Percentiles rank a stretch among this genome's conserved stretches.
These are phyloP conservation scores for Drosophila pandora DNA, from an alignment of 1,140 invertebrate genomes.

Conservation along the genomic window DNA sequence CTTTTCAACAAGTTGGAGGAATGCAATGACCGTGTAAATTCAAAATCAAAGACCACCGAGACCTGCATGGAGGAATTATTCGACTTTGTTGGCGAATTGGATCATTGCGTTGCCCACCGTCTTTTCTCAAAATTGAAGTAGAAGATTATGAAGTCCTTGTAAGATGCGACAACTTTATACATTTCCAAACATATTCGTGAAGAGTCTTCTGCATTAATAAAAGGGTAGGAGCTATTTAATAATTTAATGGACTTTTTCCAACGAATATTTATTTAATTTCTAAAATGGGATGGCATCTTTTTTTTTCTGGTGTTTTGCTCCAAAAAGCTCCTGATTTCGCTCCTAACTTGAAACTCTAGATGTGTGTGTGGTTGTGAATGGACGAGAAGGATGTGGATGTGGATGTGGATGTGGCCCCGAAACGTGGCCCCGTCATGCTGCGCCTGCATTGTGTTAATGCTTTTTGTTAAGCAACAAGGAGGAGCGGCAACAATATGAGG, in stretches of 20 bases:
- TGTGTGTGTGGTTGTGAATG: conserved; percentile 5
- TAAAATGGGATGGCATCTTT: background rate
- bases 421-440: conserved; percentile 73
- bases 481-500: conserved; percentile 33
- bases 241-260: background rate
- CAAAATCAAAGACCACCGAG: conserved; percentile 91
- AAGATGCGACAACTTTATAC: conserved; percentile 1
- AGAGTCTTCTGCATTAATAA: no score
- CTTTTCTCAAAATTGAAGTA: conserved; percentile 90
- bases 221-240: background rate
- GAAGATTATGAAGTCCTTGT: background rate
- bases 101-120: conserved; percentile 93
- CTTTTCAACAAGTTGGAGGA: conserved; percentile 89
- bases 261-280: background rate
- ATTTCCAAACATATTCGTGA: background rate
- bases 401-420: conserved; percentile 49
- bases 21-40: conserved; percentile 94
- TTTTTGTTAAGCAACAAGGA: conserved; percentile 78
- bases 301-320: conserved; percentile 4
- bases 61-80: conserved; percentile 95
- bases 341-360: conserved; percentile 15
- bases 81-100: conserved; percentile 94
- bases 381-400: conserved; percentile 15
- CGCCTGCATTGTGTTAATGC: conserved; percentile 81
- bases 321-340: conserved; percentile 32